A percentile compares a stretch with the other conserved stretches of the same genome.
Evolutionary conservation across 2,888 invertebrate species (phyloP).

Genomic region (Pyrrhia umbra): DNA sequence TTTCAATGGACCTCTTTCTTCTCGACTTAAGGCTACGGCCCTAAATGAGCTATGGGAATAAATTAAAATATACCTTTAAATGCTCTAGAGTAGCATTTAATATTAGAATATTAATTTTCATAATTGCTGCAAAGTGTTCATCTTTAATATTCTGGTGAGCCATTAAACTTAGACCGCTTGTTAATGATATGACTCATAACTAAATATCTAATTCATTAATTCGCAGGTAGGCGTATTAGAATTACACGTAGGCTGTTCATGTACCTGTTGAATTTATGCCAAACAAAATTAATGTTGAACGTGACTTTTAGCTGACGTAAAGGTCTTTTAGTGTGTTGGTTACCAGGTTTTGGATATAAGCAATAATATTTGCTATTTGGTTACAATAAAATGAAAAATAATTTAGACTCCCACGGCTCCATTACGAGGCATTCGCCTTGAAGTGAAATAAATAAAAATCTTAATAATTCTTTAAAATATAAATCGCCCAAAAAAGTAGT

Average conservation of each 20-base stretch:
- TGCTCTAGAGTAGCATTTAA: too few species aligned
- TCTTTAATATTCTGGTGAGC: not conserved
- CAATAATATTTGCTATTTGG: too few species aligned
- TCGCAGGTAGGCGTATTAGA: conserved; percentile 10
- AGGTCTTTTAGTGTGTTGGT: conserved; percentile 13
- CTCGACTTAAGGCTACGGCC: too few species aligned
- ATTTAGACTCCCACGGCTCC: too few species aligned
- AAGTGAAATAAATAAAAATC: too few species aligned
- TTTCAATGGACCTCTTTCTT: too few species aligned
- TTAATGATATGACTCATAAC: conserved; percentile 13
- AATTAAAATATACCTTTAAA: too few species aligned
- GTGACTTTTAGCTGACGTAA: conserved; percentile 24
- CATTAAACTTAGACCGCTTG: not conserved
- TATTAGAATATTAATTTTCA: not conserved
- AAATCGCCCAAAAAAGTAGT: too few species aligned
- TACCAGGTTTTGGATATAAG: not conserved
- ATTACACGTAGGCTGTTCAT: conserved; percentile 10
- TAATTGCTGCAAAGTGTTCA: not conserved
- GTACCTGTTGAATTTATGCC: conserved; percentile 12
- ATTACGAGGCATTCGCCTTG: too few species aligned
- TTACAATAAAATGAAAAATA: too few species aligned
- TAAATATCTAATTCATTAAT: conserved; percentile 31
- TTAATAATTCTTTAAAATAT: too few species aligned
- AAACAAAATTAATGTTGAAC: conserved; percentile 27
- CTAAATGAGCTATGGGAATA: too few species aligned